These are phyloP conservation scores for Mastigias papua DNA, from an alignment of 30 jellyfish, hydroid and myxozoan genomes.

Conservation along the genomic window DNA sequence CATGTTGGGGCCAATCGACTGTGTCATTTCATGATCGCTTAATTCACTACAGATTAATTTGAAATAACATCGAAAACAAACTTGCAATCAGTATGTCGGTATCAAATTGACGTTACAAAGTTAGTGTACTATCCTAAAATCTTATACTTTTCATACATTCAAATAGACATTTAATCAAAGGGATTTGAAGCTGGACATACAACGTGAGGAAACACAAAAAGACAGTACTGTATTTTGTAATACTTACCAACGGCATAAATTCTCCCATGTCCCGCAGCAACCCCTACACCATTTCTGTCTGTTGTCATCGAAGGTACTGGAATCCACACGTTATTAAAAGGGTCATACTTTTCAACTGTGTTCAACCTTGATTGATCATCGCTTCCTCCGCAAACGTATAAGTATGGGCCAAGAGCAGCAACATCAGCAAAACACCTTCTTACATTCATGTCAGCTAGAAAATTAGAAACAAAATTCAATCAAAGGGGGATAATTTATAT, in stretches of 20 bases:
- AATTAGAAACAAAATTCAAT: not conserved
- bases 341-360: slow-evolving; percentile 94
- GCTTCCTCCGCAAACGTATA: slow-evolving; percentile 97
- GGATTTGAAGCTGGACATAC: not conserved
- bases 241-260: slow-evolving; percentile 93
- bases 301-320: slow-evolving; percentile 95
- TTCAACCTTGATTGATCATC: slow-evolving; percentile 94
- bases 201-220: not conserved
- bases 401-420: slow-evolving; percentile 88
- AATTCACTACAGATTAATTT: too few relatives aligned
- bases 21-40: too few relatives aligned
- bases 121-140: too few relatives aligned
- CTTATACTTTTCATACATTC: too few relatives aligned
- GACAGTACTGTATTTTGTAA: too few relatives aligned
- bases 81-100: too few relatives aligned
- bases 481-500: not conserved
- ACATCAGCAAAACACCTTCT: slow-evolving; percentile 96
- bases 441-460: slow-evolving; percentile 93
- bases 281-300: slow-evolving; percentile 97
- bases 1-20: too few relatives aligned
- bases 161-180: too few relatives aligned
- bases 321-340: slow-evolving; percentile 91
- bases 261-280: slow-evolving; percentile 90
- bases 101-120: too few relatives aligned
- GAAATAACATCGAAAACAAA: too few relatives aligned